Conservation (phyloP, 2,797 vertebrate species). For the Erpetoichthys calabaricus region DNA sequence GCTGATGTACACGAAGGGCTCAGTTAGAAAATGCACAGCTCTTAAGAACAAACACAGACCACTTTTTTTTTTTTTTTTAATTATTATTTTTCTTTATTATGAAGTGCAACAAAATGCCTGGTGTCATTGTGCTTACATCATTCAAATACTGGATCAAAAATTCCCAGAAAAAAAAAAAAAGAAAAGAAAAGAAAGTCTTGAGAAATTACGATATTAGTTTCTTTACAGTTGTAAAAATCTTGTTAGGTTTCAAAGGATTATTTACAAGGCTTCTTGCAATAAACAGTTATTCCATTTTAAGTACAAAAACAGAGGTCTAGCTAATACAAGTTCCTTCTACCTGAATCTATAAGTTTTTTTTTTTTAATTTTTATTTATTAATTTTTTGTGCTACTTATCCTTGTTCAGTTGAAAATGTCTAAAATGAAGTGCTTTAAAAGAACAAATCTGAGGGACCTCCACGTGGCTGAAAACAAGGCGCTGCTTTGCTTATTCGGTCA, state of each 20-base stretch:
- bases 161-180: conserved; percentile 45
- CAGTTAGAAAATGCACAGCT: no score
- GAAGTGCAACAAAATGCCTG: conserved; percentile 72
- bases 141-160: conserved; percentile 67
- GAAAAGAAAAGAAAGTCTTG: conserved; percentile 44
- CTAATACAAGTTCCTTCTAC: conserved; percentile 63
- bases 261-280: conserved; percentile 59
- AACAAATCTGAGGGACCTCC: conserved; percentile 40
- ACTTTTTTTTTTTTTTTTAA: conserved; percentile 27
- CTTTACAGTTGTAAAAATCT: conserved; percentile 57
- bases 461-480: conserved; percentile 33
- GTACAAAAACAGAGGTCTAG: conserved; percentile 68
- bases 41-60: conserved; percentile 27
- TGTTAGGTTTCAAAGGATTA: conserved; percentile 48
- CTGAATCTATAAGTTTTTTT: conserved; percentile 52
- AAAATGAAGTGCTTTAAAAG: conserved; percentile 55
- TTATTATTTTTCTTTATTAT: conserved; percentile 63
- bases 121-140: conserved; percentile 71
- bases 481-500: conserved; percentile 13
- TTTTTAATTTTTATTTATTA: conserved; percentile 1
- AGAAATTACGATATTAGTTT: conserved; percentile 46
- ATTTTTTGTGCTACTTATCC: conserved; percentile 58
- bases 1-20: no score
- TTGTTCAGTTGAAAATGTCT: conserved; percentile 52
- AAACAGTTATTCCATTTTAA: conserved; percentile 42